Percentiles rank a stretch among this genome's conserved stretches.
These are phyloP conservation scores for Pseudococcus viburni DNA, from an alignment of 2,888 invertebrate species.

Conservation along the genomic window DNA sequence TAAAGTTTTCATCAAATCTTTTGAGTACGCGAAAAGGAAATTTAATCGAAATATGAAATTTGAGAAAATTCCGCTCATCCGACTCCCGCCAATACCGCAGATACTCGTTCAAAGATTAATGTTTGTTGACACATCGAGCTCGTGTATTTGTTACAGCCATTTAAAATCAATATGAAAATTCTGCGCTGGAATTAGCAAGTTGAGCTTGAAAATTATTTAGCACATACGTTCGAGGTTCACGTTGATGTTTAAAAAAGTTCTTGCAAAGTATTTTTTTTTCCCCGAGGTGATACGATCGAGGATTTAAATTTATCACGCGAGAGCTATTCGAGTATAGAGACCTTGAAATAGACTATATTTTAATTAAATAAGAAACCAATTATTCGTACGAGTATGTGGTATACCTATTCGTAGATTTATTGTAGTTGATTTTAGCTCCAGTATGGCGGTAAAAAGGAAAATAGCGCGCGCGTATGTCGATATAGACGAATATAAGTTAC, in stretches of 20 bases:
- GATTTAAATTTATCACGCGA: conserved; percentile 6
- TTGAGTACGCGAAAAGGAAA: background rate
- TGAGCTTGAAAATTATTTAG: conserved; percentile 14
- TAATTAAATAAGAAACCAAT: conserved; percentile 21
- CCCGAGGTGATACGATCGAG: background rate
- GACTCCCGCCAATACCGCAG: background rate
- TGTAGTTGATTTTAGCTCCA: background rate
- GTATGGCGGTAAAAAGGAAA: background rate
- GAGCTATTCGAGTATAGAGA: background rate
- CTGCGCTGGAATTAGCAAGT: background rate
- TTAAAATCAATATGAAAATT: conserved; percentile 31
- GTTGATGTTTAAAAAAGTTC: background rate
- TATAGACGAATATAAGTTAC: conserved; percentile 11
- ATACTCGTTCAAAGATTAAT: conserved; percentile 9
- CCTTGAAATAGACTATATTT: conserved; percentile 23
- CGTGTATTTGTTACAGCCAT: background rate
- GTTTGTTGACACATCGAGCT: conserved; percentile 14
- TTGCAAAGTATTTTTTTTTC: background rate
- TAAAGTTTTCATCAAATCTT: background rate
- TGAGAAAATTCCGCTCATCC: background rate
- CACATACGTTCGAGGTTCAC: background rate
- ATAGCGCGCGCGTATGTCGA: background rate
- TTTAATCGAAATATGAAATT: conserved; percentile 22
- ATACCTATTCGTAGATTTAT: background rate
- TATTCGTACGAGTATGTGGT: background rate